These are phyloP conservation scores for Trichonephila inaurata DNA, from an alignment of 1,140 invertebrate genomes.

Conservation along the genomic window DNA sequence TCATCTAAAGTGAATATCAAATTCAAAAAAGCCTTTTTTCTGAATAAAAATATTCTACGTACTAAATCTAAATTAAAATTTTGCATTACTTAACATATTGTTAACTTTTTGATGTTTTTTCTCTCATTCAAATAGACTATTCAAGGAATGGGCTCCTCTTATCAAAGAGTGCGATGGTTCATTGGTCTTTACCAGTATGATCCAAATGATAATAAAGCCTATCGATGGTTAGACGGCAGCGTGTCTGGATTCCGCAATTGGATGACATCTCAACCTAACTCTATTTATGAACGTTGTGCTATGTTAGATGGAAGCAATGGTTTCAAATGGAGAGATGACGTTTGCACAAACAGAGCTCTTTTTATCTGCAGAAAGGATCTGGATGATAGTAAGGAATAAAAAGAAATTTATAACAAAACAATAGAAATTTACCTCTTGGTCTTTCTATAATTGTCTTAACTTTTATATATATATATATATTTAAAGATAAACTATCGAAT, in stretches of 20 bases:
- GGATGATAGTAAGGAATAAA: constrained; percentile 34
- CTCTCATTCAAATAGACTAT: constrained; percentile 56
- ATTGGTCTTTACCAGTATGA: constrained; percentile 76
- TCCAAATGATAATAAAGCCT: constrained; percentile 54
- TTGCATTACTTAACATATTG: too few relatives aligned
- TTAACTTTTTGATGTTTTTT: too few relatives aligned
- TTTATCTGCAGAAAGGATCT: constrained; percentile 76
- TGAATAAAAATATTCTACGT: too few relatives aligned
- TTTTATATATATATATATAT: too few relatives aligned
- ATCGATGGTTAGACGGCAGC: constrained; percentile 75
- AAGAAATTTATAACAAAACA: background rate
- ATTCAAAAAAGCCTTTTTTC: too few relatives aligned
- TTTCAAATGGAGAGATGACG: constrained; percentile 76
- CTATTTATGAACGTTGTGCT: constrained; percentile 71
- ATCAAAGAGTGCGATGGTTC: constrained; percentile 75
- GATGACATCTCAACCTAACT: constrained; percentile 76
- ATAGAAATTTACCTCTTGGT: too few relatives aligned
- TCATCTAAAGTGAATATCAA: too few relatives aligned
- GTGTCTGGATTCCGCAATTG: constrained; percentile 70
- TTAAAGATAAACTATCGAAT: too few relatives aligned
- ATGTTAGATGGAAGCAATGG: constrained; percentile 76
- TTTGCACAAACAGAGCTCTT: constrained; percentile 64
- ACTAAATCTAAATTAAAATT: too few relatives aligned
- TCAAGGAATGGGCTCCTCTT: constrained; percentile 72
- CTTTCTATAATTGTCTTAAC: too few relatives aligned